Base-by-base conservation (phyloP, 2,797 vertebrate species). In the Acridotheres tristis region DNA sequence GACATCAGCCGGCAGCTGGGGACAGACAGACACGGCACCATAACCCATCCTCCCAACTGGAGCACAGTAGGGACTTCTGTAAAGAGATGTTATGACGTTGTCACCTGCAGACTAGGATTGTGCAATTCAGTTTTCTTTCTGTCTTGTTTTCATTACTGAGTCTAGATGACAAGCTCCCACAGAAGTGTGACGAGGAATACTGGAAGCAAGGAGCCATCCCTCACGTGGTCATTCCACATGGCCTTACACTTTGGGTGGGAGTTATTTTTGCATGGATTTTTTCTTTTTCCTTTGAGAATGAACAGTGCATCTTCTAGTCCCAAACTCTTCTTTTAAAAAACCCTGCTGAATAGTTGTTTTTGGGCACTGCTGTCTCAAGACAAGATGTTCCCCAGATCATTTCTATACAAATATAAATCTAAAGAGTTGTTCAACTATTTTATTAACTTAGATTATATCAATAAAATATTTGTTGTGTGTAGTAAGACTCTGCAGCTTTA, bases 371-470 rank as follows among this genome's bases (percentile, higher is more conserved):
- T 87, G 68, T 96, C 96, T 94, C 54, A 47, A 97, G 90, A 82
- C 63, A 88, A 97, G 87, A 80, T 55, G 82, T 95, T 95, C 90
- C 94, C 95, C 91, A 96, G 95, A 96, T 97, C 88, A 94, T 97
- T 98, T 98, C 97, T 98, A 97, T 97, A 97, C 95, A 96, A 95
- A 98, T 98, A 96, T 97, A 97, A 97, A 97, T 97, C 95, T 97
- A 90, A 98, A 97, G 97, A 97, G 85, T 96, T 96, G 96, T 94
- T 97, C 95, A 97, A 95, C 97, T 98, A 98, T 98, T 98, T 98
- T 98, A 98, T 98, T 98, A 98, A 97, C 97, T 96, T 97, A 98
- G 98, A 97, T 96, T 97, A 97, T 98, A 98, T 97, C 94, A 15
- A 95, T 91, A 94, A 98, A 97, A 95, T 97, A 97, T 97, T 97